Base-by-base conservation (phyloP, 2,113 vertebrate species). In the Acrocephalus kingi region DNA sequence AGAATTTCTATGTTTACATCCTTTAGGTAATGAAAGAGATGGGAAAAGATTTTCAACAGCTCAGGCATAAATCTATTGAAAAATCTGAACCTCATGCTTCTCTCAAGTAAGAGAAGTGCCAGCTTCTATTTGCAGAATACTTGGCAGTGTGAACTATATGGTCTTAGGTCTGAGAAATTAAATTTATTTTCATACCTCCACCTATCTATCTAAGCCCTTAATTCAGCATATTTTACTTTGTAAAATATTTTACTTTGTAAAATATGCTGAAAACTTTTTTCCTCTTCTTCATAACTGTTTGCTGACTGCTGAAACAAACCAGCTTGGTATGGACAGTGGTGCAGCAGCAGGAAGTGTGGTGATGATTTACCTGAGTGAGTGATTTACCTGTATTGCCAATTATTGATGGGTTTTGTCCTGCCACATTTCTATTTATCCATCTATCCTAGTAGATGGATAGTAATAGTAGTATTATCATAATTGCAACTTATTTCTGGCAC, bases 401-500 rank as follows among this genome's bases (percentile, higher is more conserved):
- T 71, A 41, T 18, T 59, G 69, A 41, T 37, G 46, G 21, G 4
- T 54, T 89, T 75, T 89, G 51, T 68, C 55, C 43, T 54, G 37
- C 5, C 46, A 67, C 33, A 23, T 51, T 55, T 62, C 51, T 45
- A 9, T 45, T 27, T 80, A 49, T n/a, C 46, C 24, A 84, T 20
- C 16, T 25, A 16, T 17, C 22, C 24, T 55, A 27, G 43, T 45
- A 45, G 43, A 45, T 45, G 43, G 43, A 23, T 11, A 41, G 17
- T 4, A 52, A 28, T 2, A 75, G 10, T 12, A 46, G 31, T 13
- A 15, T 9, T 49, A 49, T 39, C 0, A 0, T 39, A 59, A 49
- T 13, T 33, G 2, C 39, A 11, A 54, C 9, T 88, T 30, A 39
- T 33, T 87, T 91, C 56, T 75, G n/a, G 39, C 30, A 83, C 7